These are phyloP conservation scores for Dolichoris vasculosae DNA, from an alignment of 1,140 invertebrate species.

Conservation along the genomic window DNA sequence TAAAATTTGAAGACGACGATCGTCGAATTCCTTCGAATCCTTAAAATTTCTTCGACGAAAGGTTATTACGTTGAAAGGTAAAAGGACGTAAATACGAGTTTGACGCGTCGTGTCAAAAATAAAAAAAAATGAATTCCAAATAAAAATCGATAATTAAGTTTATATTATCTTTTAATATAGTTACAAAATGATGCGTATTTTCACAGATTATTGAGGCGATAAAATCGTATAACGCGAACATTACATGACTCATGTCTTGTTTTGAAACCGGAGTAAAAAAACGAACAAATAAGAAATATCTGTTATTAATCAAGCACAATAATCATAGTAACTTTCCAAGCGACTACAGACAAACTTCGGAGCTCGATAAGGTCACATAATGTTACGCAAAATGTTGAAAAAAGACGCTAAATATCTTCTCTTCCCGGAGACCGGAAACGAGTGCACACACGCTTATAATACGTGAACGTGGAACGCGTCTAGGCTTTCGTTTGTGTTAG, in stretches of 20 bases:
- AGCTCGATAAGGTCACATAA: conserved; percentile 18
- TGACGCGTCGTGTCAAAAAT: no score
- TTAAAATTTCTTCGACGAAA: background rate
- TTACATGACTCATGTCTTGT: conserved; percentile 23
- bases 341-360: background rate
- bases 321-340: conserved; percentile 8
- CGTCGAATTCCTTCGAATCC: background rate
- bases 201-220: conserved; percentile 8
- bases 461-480: background rate
- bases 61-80: background rate
- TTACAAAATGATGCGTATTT: conserved; percentile 5
- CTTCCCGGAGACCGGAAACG: conserved; percentile 15
- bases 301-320: conserved; percentile 30
- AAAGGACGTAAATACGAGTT: background rate
- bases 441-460: background rate
- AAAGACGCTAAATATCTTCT: conserved; percentile 3
- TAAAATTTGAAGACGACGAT: background rate
- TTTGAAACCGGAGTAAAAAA: conserved; percentile 22
- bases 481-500: conserved; percentile 10
- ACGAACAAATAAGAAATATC: conserved; percentile 24
- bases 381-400: conserved; percentile 26
- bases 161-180: background rate
- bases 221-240: conserved; percentile 22
- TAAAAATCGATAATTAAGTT: background rate
- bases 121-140: background rate